Conservation (phyloP, 2,888 invertebrate species). For the Hylaea fasciaria region DNA sequence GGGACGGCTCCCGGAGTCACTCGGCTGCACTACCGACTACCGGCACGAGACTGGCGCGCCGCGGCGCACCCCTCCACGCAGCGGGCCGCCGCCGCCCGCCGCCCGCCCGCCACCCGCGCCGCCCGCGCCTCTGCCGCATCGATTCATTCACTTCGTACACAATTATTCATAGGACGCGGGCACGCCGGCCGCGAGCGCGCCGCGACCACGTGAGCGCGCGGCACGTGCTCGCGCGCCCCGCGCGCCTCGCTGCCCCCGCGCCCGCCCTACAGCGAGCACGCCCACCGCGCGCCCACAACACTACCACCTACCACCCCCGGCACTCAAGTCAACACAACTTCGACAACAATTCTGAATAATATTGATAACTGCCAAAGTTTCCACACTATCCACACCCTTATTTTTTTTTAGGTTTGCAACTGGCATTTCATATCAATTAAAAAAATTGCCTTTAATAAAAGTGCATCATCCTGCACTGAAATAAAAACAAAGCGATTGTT, state of each 20-base stretch:
- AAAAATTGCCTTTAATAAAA: too few species aligned
- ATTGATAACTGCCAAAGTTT: conserved; percentile 12
- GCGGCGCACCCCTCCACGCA: conserved; percentile 78
- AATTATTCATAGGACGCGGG: conserved; percentile 81
- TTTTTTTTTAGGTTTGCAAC: too few species aligned
- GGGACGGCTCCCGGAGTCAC: conserved; percentile 87
- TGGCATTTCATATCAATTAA: too few species aligned
- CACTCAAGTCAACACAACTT: conserved; percentile 5
- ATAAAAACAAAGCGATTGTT: background rate
- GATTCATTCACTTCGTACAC: conserved; percentile 83
- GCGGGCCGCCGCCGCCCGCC: conserved; percentile 63
- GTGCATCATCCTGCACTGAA: background rate
- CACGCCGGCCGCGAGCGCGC: conserved; percentile 72
- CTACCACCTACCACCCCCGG: conserved; percentile 24
- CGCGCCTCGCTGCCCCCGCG: conserved; percentile 55
- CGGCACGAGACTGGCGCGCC: conserved; percentile 88
- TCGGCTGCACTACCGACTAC: conserved; percentile 88
- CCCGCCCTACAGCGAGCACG: conserved; percentile 51
- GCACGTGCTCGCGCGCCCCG: conserved; percentile 72
- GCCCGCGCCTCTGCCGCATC: conserved; percentile 75
- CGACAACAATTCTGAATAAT: conserved; percentile 10
- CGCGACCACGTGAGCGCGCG: conserved; percentile 80
- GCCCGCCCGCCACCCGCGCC: conserved; percentile 64
- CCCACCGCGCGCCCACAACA: conserved; percentile 41
- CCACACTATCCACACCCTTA: background rate